Evolutionary conservation across 1,140 invertebrate genomes (phyloP).

Genomic region (Trichogramma pretiosum): DNA sequence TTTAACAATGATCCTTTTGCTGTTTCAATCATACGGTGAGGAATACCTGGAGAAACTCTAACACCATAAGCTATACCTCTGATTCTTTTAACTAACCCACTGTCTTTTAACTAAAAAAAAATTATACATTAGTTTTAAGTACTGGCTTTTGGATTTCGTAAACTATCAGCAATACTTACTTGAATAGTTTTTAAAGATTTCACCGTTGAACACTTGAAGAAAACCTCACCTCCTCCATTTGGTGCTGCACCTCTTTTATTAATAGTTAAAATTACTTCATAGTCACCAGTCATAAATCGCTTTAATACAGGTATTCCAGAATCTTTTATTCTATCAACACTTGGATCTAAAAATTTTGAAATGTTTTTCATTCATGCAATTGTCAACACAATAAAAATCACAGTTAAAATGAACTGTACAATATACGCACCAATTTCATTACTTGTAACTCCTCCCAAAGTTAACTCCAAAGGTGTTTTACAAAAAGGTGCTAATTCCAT

Average conservation of each 20-base stretch:
- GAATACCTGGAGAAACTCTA: slow-evolving; percentile 81
- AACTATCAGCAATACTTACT: slow-evolving; percentile 31
- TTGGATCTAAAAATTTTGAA: slow-evolving; percentile 52
- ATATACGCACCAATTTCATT: slow-evolving; percentile 49
- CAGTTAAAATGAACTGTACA: background rate
- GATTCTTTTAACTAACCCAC: slow-evolving; percentile 90
- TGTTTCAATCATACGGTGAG: slow-evolving; percentile 85
- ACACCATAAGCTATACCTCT: slow-evolving; percentile 82
- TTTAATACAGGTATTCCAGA: slow-evolving; percentile 72
- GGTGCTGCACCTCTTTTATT: slow-evolving; percentile 74
- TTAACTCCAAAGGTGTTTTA: slow-evolving; percentile 77
- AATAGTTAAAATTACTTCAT: slow-evolving; percentile 80
- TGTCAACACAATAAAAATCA: slow-evolving; percentile 4
- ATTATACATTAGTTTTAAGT: no score
- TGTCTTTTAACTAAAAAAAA: slow-evolving; percentile 54
- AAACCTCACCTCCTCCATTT: slow-evolving; percentile 82
- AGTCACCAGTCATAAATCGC: slow-evolving; percentile 78
- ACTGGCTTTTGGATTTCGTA: no score
- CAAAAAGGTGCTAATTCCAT: slow-evolving; percentile 89
- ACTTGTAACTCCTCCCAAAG: slow-evolving; percentile 83
- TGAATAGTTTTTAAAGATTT: slow-evolving; percentile 57
- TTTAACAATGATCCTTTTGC: slow-evolving; percentile 86
- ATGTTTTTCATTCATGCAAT: slow-evolving; percentile 4
- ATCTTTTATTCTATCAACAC: slow-evolving; percentile 77
- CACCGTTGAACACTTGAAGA: slow-evolving; percentile 78